Evolutionary conservation across 2,888 invertebrate genomes (phyloP).

Genomic region (Xestoiulus laeticollis): DNA sequence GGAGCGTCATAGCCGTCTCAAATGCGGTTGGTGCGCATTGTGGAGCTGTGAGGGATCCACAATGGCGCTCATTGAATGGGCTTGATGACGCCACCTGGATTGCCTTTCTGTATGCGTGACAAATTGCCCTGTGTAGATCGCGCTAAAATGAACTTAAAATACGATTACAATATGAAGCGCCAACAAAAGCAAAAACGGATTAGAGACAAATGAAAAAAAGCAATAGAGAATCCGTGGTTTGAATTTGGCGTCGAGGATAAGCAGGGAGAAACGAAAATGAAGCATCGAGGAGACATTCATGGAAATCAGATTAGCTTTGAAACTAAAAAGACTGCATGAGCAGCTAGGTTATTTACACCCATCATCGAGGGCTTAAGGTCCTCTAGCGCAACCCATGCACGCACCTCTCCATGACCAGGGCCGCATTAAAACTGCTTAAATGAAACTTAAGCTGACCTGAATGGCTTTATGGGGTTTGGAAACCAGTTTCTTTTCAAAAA

Average conservation of each 20-base stretch:
- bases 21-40: constrained; percentile 8
- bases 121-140: constrained; percentile 56
- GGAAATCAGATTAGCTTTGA: constrained; percentile 39
- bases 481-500: neutral
- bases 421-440: constrained; percentile 5
- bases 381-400: neutral
- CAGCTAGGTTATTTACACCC: neutral
- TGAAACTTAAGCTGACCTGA: neutral
- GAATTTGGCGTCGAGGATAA: constrained; percentile 50
- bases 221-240: constrained; percentile 48
- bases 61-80: constrained; percentile 40
- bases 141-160: constrained; percentile 56
- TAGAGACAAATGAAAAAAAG: constrained; percentile 34
- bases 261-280: constrained; percentile 29
- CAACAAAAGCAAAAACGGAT: constrained; percentile 49
- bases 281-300: neutral
- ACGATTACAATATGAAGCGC: constrained; percentile 49
- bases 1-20: constrained; percentile 15
- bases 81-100: constrained; percentile 53
- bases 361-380: neutral
- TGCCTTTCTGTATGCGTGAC: constrained; percentile 53
- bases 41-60: neutral
- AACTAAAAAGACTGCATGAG: neutral
- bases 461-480: neutral
- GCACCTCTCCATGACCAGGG: neutral